Evolutionary conservation across 2,113 vertebrate genomes (phyloP).

Genomic region (pig (Sus scrofa)): T2T-Sscrofa CM000812.6:168392501-168393000

Average conservation of each 20-base stretch:
- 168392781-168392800: slow-evolving; percentile 26
- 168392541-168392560: neutral
- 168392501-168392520: neutral
- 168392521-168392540: neutral
- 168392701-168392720: neutral
- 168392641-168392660: neutral
- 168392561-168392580: neutral
- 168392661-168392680: slow-evolving; percentile 17
- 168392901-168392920: slow-evolving; percentile 82
- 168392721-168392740: slow-evolving; percentile 51
- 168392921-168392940: slow-evolving; percentile 80
- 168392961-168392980: slow-evolving; percentile 80
- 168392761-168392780: slow-evolving; percentile 50
- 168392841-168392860: slow-evolving; percentile 66
- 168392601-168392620: neutral
- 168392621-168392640: neutral
- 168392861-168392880: slow-evolving; percentile 75
- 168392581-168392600: neutral
- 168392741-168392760: slow-evolving; percentile 59
- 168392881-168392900: slow-evolving; percentile 82
- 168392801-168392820: slow-evolving; percentile 71
- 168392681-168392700: slow-evolving; percentile 35
- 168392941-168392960: slow-evolving; percentile 80
- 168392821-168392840: slow-evolving; percentile 72
- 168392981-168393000: slow-evolving; percentile 72